A percentile compares a stretch with the other conserved stretches of the same genome.
phyloP scores from a whole-genome alignment of 2,888 invertebrate species.

The Baronia brevicornis region DNA sequence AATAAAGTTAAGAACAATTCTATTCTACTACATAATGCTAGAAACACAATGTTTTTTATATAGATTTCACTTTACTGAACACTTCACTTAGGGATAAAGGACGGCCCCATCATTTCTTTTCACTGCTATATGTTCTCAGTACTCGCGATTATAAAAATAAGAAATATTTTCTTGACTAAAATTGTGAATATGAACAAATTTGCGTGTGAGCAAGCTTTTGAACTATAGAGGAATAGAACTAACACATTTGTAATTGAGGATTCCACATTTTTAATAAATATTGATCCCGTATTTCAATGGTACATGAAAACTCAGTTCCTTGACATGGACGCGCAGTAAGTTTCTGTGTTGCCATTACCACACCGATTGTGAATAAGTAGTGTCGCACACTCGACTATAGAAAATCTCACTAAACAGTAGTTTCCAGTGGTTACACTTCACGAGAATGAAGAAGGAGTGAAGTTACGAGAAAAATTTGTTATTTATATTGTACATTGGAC shows the following conservation, averaged over 20 bases:
- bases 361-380: constrained; percentile 15
- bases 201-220: constrained; percentile 20
- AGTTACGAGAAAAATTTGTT: no score
- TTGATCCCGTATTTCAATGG: constrained; percentile 63
- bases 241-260: constrained; percentile 42
- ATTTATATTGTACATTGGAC: no score
- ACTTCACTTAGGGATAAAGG: constrained; percentile 64
- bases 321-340: constrained; percentile 72
- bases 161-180: constrained; percentile 11
- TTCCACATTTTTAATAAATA: constrained; percentile 63
- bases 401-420: not conserved
- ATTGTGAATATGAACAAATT: constrained; percentile 17
- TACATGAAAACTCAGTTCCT: constrained; percentile 51
- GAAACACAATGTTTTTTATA: constrained; percentile 26
- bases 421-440: no score
- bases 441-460: no score
- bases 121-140: constrained; percentile 42
- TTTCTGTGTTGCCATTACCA: constrained; percentile 39
- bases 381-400: not conserved
- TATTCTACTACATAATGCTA: constrained; percentile 55
- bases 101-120: constrained; percentile 60
- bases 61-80: constrained; percentile 38
- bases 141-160: constrained; percentile 15
- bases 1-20: constrained; percentile 28
- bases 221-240: constrained; percentile 30